Evolutionary conservation across 2,888 invertebrate genomes (phyloP), one percentile per base, ranked within the genome.

Genomic region (Carabus problematicus): DNA sequence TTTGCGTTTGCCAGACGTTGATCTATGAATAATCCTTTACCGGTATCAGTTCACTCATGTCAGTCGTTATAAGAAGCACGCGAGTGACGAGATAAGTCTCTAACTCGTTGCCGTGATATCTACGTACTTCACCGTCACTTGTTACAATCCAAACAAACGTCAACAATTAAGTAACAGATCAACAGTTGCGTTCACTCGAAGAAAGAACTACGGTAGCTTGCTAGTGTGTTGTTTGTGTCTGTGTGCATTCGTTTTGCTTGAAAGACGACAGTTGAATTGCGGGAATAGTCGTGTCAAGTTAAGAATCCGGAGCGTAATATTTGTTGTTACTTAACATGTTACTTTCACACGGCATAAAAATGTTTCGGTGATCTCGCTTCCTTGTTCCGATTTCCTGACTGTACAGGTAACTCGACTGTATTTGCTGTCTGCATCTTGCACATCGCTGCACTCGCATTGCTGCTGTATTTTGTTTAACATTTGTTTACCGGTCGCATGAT

Each of bases 331-430:
- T 62, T 69, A 69, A 69, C 69, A 12, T 55, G 45, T 69, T 60
- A 69, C 69, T 69, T 69, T 69, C 69, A 69, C 69, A 61, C 29
- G n/a, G 54, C 39, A 68, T 40, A 52, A 61, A 68, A 69, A 69
- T 69, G 69, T 45, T 69, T 69, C 55, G 62, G 69, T 69, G 62
- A 69, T 69, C 41, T 19, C 40, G 60, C 69, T 69, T 69, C 69
- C 69, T 69, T 56, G 55, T 69, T 69, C 69, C 69, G 67, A 60
- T 67, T 67, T 60, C 67, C 67, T 67, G 60, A 19, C n/a, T n/a
- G 19, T 56, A 14, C 69, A 69, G 69, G 69, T 69, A 67, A 67
- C 59, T 63, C 49, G n/a, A 43, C 55, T 3, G 54, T 54, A 14
- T 52, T 56, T 43, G 47, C 49, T 59, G 40, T 66, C 54, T 52